Evolutionary conservation across 2,113 vertebrate genomes (phyloP), one percentile per base, ranked within the genome.

Genomic region (Dicrurus megarhynchus): DNA sequence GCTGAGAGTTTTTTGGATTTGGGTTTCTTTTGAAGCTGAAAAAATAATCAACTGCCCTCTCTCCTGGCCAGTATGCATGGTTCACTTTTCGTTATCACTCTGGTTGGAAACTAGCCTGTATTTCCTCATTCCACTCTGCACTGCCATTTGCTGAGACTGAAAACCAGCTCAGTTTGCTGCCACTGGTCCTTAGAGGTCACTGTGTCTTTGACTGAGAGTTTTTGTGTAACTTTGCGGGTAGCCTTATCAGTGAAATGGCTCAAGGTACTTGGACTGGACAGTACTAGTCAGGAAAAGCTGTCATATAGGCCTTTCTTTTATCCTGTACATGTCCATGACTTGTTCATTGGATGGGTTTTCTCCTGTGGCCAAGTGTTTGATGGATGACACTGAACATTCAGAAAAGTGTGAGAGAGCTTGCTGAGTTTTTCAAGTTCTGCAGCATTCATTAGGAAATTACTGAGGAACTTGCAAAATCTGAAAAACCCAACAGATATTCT

Each of bases 401-500:
- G 60, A 68, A 28, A 86, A 84, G 44, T 44, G 47, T 82, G 87
- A 79, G 56, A 65, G 61, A 61, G 39, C 46, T 94, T 75, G 46
- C 7, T 41, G 78, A 69, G 16, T 92, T 79, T 91, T 89, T 26
- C n/a, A 82, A 56, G 70, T 76, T 77, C 60, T 74, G 26, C 42
- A 84, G 60, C 20, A 7, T 91, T 95, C 56, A 75, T 85, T 78
- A 84, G 78, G 73, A 92, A 84, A 91, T 92, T 33, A 75, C 37
- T 16, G 28, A 93, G 60, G 67, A 90, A 74, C 61, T 75, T 46
- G 13, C 10, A 16, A 76, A 82, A 80, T 88, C 79, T 90, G 57
- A 77, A 94, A 91, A 92, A 71, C 44, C 24, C 37, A 85, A 60
- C 37, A 94, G 89, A 87, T 92, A 88, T 52, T 90, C 93, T 1